These are phyloP conservation scores for Montipora cactus DNA, from an alignment of 64 coral and sea anemone genomes.

Conservation along the genomic window DNA sequence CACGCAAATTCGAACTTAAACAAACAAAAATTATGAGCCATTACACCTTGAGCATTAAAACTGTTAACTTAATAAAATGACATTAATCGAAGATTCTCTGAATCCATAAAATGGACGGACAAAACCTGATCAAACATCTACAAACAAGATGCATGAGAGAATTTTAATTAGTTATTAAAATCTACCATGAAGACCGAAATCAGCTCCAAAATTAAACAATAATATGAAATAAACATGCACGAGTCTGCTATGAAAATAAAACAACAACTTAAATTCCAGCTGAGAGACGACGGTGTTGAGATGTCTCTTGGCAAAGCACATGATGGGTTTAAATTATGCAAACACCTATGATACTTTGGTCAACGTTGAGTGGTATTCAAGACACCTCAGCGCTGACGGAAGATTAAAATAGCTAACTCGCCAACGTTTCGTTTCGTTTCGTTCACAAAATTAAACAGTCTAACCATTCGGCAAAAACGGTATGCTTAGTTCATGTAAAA, in stretches of 20 bases:
- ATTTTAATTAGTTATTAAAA: no score
- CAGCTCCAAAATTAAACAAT: background rate
- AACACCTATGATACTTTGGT: background rate
- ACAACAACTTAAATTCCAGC: background rate
- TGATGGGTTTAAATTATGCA: background rate
- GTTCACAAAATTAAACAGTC: background rate
- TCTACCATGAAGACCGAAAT: no score
- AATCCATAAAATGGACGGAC: background rate
- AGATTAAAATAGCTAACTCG: background rate
- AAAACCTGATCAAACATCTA: background rate
- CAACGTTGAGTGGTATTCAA: background rate
- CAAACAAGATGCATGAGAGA: no score
- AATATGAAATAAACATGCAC: background rate
- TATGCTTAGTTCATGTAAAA: no score
- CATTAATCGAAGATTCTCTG: background rate
- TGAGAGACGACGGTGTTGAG: background rate
- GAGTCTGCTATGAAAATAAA: background rate
- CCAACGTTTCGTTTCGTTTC: background rate
- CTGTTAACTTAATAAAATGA: no score
- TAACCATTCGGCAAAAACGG: background rate
- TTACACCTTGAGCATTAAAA: no score
- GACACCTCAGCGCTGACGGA: no score
- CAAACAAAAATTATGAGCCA: no score
- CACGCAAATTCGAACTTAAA: no score
- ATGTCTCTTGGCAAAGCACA: background rate